Evolutionary conservation across 2,113 vertebrate species (phyloP), one percentile per base, ranked within the genome.

Genomic region (Mola mola): DNA sequence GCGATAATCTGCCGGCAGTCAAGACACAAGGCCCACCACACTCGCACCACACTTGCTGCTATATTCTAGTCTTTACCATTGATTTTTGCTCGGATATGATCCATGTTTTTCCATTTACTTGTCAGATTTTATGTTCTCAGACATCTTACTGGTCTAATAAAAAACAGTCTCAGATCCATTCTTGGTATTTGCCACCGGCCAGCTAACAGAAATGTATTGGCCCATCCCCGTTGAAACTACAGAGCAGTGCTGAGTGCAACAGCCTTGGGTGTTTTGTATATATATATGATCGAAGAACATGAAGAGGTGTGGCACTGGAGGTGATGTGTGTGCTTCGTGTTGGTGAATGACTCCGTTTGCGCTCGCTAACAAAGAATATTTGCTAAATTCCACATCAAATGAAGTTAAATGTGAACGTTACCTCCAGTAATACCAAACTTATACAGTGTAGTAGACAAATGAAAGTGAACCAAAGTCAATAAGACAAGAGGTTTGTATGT

Each of bases 31-130:
- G 52, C 63, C 59, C 4, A 16, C 33, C 21, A 29, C 58, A 24
- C 50, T 10, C 57, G 36, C 67, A 31, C 56, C 44, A 48, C 52
- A 37, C 49, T 21, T 22, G n/a, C 49, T 44, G 16, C 73, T 63
- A 65, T 72, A 72, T 77, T 67, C 64, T 36, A 7, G 65, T 76
- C 76, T 77, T 67, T 72, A 63, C 69, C 79, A 85, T 87, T 66
- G 84, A 85, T 88, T 78, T 33, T 50, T 37, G 53, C n/a, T 11
- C 3, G 47, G 55, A 82, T 58, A 46, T 84, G 85, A 87, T 81
- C 81, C 75, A 88, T 86, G 82, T 77, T 75, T 87, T 85, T 81
- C 80, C 73, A 87, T 88, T 82, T 86, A 61, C 79, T 79, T 84
- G 89, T 86, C 87, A 83, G 55, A 82, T 84, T 88, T 89, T 87